phyloP scores from a whole-genome alignment of 2,888 invertebrate species.

The Cantharis flavilabris region DNA sequence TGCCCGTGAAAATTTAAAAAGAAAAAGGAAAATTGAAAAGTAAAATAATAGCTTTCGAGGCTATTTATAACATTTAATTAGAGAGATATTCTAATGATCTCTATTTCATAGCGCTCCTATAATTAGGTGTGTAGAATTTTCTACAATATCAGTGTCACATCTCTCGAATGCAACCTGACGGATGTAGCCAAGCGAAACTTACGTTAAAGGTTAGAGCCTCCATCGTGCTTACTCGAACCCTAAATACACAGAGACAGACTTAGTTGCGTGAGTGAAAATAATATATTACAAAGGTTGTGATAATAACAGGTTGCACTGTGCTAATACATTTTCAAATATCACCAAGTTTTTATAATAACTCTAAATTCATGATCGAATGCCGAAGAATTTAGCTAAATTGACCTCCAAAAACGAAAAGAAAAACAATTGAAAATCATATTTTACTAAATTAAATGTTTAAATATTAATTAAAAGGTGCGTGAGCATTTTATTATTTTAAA shows the following conservation, averaged over 20 bases:
- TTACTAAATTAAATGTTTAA: neutral
- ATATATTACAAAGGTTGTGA: neutral
- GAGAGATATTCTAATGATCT: too few species aligned
- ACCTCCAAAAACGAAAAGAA: neutral
- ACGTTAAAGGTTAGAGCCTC: neutral
- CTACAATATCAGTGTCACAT: neutral
- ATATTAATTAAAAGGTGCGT: neutral
- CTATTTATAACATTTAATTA: too few species aligned
- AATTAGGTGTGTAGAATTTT: too few species aligned
- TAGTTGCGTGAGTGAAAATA: too few species aligned
- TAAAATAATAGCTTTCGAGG: too few species aligned
- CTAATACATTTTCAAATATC: too few species aligned
- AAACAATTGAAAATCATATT: neutral
- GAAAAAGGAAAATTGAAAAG: too few species aligned
- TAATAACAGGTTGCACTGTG: neutral
- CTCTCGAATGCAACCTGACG: neutral
- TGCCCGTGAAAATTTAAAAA: too few species aligned
- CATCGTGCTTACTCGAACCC: neutral
- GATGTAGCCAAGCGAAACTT: neutral
- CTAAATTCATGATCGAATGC: neutral
- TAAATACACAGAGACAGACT: too few species aligned
- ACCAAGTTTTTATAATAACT: neutral
- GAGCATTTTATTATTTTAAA: neutral
- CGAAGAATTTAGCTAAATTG: too few species aligned
- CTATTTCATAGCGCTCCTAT: too few species aligned